A percentile compares a stretch with the other conserved stretches of the same genome.
phyloP scores from a whole-genome alignment of 2,113 vertebrate species.

The Mungos mungo region DNA sequence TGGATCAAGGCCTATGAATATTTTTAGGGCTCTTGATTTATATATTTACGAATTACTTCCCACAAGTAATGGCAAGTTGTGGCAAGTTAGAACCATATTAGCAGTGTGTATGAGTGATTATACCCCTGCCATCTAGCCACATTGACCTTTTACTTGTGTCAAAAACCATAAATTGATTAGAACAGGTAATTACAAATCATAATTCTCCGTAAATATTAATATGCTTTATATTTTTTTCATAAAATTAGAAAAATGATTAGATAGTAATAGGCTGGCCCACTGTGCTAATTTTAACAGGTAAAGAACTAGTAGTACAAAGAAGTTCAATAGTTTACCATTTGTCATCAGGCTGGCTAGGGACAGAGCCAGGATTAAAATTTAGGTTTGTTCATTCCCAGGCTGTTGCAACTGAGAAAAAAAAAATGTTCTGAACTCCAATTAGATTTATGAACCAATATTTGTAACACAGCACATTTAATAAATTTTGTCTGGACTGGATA shows the following conservation, averaged over 20 bases:
- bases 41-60: background rate
- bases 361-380: background rate
- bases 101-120: background rate
- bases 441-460: background rate
- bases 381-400: background rate
- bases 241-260: background rate
- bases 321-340: background rate
- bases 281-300: background rate
- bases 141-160: background rate
- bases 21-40: background rate
- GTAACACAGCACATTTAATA: background rate
- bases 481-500: background rate
- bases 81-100: too few species aligned
- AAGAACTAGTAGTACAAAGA: background rate
- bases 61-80: background rate
- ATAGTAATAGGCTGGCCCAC: background rate
- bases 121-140: background rate
- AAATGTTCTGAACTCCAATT: background rate
- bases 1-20: background rate
- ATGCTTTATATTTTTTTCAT: background rate
- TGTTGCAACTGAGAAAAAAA: background rate
- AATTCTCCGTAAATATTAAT: background rate
- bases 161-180: background rate
- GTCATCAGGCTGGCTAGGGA: background rate
- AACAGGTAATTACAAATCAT: background rate